A percentile compares a stretch with the other conserved stretches of the same genome.
These are phyloP conservation scores for Acanthopleura granulata DNA, from an alignment of 2,888 invertebrate genomes.

Conservation along the genomic window DNA sequence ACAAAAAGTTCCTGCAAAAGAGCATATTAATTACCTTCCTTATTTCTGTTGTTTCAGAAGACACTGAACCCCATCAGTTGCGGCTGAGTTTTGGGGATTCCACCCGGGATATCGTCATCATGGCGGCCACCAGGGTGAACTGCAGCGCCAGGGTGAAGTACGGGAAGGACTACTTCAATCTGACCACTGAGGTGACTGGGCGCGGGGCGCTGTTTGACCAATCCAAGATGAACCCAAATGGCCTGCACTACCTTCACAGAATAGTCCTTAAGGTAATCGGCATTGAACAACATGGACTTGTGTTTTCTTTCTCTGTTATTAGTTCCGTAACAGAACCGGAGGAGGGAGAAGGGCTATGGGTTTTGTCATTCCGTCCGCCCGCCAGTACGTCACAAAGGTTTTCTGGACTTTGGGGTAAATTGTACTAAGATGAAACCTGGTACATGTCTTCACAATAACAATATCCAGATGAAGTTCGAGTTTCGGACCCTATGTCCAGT, in stretches of 20 bases:
- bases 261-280: constrained; percentile 15
- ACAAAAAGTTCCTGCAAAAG: neutral
- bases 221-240: constrained; percentile 19
- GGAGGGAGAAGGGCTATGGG: no score
- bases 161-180: constrained; percentile 28
- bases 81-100: constrained; percentile 47
- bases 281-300: no score
- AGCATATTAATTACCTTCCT: neutral
- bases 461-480: no score
- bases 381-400: no score
- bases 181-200: constrained; percentile 18
- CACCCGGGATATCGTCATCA: constrained; percentile 43
- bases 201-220: constrained; percentile 24
- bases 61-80: constrained; percentile 45
- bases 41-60: constrained; percentile 33
- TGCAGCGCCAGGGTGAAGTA: constrained; percentile 38
- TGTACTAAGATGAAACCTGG: no score
- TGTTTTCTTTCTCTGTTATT: no score
- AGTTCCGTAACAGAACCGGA: no score
- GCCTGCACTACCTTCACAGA: constrained; percentile 7
- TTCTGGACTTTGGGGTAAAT: no score
- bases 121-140: constrained; percentile 47
- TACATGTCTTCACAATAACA: no score
- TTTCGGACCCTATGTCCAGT: no score
- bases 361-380: no score